Evolutionary conservation across 2,888 invertebrate genomes (phyloP).

Genomic region (Yponomeuta cagnagella): DNA sequence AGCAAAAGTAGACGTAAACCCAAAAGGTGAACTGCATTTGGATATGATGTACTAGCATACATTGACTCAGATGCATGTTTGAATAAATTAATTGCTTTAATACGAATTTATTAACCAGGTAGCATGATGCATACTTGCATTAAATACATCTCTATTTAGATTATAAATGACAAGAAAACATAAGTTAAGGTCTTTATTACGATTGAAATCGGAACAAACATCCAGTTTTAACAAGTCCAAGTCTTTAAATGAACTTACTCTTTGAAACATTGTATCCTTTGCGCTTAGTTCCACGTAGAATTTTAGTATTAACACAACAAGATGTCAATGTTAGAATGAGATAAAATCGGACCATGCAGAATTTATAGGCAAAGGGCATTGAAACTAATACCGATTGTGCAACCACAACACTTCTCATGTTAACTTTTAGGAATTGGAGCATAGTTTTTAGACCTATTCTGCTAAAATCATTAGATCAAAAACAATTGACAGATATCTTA

Average conservation of each 20-base stretch:
- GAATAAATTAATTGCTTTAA: not conserved
- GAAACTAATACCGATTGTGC: constrained; percentile 60
- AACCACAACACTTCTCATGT: constrained; percentile 28
- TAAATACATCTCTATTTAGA: not conserved
- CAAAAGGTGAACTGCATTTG: not conserved
- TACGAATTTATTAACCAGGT: not conserved
- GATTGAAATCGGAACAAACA: not conserved
- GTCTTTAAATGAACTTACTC: not conserved
- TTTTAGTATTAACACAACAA: not conserved
- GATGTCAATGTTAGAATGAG: constrained; percentile 36
- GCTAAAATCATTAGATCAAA: not conserved
- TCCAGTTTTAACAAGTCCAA: not conserved
- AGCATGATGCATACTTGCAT: not conserved
- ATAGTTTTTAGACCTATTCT: constrained; percentile 31
- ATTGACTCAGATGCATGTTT: constrained; percentile 13
- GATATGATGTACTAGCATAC: constrained; percentile 2
- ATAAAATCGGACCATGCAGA: constrained; percentile 31
- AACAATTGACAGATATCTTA: not conserved
- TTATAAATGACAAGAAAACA: not conserved
- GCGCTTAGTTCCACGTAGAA: not conserved
- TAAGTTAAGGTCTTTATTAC: not conserved
- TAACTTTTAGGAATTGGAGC: constrained; percentile 3
- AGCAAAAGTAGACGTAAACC: not conserved
- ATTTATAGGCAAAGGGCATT: constrained; percentile 60
- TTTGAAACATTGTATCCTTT: constrained; percentile 7